A percentile compares a stretch with the other conserved stretches of the same genome.
Conservation (phyloP, 2,113 vertebrate genomes). For the Pyxicephalus adspersus region DNA sequence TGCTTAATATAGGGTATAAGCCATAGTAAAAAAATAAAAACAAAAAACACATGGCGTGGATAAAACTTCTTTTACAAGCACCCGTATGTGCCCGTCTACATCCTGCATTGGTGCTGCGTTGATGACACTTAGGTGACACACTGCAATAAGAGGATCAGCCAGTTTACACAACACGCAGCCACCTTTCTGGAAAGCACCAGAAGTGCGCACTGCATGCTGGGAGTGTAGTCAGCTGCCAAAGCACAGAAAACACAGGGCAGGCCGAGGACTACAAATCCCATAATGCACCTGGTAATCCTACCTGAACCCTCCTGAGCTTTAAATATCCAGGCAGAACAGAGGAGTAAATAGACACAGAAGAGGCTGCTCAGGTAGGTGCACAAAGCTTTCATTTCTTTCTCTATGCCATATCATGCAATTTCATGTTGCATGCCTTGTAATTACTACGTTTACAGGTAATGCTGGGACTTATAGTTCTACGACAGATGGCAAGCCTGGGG, state of each 20-base stretch:
- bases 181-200: slow-evolving; percentile 17
- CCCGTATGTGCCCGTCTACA: too few relatives aligned
- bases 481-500: too few relatives aligned
- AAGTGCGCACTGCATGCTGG: slow-evolving; percentile 15
- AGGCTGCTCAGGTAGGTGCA: slow-evolving; percentile 21
- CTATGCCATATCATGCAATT: too few relatives aligned
- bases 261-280: slow-evolving; percentile 37
- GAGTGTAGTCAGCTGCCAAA: slow-evolving; percentile 17
- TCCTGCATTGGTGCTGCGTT: too few relatives aligned
- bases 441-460: too few relatives aligned
- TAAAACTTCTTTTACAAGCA: too few relatives aligned
- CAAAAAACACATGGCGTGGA: too few relatives aligned
- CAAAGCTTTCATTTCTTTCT: too few relatives aligned
- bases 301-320: slow-evolving; percentile 37
- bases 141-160: neutral
- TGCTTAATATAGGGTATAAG: too few relatives aligned
- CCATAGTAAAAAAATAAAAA: too few relatives aligned
- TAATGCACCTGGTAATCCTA: slow-evolving; percentile 42
- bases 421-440: too few relatives aligned
- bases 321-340: slow-evolving; percentile 30
- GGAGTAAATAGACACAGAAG: neutral
- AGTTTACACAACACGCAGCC: slow-evolving; percentile 13
- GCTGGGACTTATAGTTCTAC: too few relatives aligned
- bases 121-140: neutral
- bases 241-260: neutral